Evolutionary conservation across 2,888 invertebrate species (phyloP), one percentile per base, ranked within the genome.

Genomic region (Neoscelio sp.): DNA sequence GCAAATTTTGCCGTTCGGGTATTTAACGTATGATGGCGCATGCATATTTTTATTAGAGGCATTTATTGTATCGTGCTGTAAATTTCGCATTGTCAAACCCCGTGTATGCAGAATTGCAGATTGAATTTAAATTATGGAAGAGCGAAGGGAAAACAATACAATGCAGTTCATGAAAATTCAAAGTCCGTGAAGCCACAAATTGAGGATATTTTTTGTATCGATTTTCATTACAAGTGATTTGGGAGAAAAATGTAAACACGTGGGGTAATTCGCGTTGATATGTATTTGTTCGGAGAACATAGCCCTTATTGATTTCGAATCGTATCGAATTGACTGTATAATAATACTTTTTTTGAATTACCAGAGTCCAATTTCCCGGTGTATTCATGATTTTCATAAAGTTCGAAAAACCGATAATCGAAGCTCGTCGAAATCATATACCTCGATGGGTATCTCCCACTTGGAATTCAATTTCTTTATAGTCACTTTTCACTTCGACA

Each of bases 81-180:
- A 68, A 68, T 76, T 76, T 60, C 35, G 52, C 30, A 26, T 13
- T 23, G 64, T 70, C 40, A 46, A 30, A 62, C 30, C 60, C 44
- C 33, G 64, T 56, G 46, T 48, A 46, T 44, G 17, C 28, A 8
- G 68, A 26, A 62, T 33, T 76, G 76, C 68, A 62, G 52, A 52
- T 68, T 50, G 75, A 75, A 75, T 75, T 50, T 75, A 67, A 76
- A 76, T 76, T 76, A 76, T 68, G 76, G 60, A 54, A 52, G 38
- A 38, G 54, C 62, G 33, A 26, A 48, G 62, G 68, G 42, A 77
- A 77, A 77, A 77, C 76, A 70, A 77, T 77, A 71, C 65, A 70
- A 70, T 50, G 52, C 50, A 52, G 42, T 77, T 77, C 77, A 77
- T 77, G 71, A 65, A 77, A 70, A 77, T 77, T 70, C 77, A 77